Evolutionary conservation across 1,140 invertebrate species (phyloP).

Genomic region (Heliconius melpomene): DNA sequence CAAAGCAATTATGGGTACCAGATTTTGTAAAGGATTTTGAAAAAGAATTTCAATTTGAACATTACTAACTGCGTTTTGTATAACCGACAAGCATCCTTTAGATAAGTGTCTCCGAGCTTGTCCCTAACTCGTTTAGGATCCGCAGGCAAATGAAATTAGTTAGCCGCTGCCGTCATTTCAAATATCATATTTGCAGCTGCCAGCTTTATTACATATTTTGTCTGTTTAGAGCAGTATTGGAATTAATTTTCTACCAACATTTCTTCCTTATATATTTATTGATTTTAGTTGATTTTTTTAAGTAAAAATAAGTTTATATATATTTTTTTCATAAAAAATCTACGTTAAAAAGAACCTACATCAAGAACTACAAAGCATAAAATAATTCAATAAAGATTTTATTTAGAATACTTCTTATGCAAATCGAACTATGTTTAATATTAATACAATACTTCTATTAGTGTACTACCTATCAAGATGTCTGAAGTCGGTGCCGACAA

Average conservation of each 20-base stretch:
- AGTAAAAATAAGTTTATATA: too few relatives aligned
- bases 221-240: constrained; percentile 28
- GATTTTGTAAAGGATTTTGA: background rate
- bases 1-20: background rate
- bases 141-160: constrained; percentile 73
- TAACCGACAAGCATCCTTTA: constrained; percentile 31
- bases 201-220: constrained; percentile 63
- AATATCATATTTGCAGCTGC: constrained; percentile 76
- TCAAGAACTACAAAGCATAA: too few relatives aligned
- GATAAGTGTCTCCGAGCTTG: constrained; percentile 45
- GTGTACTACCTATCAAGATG: too few relatives aligned
- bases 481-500: too few relatives aligned
- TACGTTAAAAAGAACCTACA: too few relatives aligned
- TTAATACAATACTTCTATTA: too few relatives aligned
- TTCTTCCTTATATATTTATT: too few relatives aligned
- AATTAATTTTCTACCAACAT: background rate
- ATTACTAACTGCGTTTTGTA: constrained; percentile 38
- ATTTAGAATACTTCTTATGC: too few relatives aligned
- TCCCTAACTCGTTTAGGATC: constrained; percentile 71
- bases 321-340: too few relatives aligned
- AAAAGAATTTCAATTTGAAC: constrained; percentile 29
- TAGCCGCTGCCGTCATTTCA: constrained; percentile 67
- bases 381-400: too few relatives aligned
- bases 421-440: too few relatives aligned
- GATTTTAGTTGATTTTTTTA: too few relatives aligned